These are phyloP conservation scores for Enteromius mattozi DNA, from an alignment of 2,797 vertebrate species.

Conservation along the genomic window DNA sequence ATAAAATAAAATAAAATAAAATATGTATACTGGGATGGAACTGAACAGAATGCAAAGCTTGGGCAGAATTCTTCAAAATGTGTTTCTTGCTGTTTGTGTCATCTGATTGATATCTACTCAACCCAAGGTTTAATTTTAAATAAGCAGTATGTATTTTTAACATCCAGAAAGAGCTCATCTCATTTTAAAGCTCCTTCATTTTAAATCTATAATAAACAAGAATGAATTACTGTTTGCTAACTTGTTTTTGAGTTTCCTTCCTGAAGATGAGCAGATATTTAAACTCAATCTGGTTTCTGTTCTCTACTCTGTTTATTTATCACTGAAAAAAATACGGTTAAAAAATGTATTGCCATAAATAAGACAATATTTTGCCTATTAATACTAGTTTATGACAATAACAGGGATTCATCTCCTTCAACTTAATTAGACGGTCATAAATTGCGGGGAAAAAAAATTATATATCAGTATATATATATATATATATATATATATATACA, in stretches of 20 bases:
- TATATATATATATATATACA: too few relatives aligned
- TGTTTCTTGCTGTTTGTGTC: neutral
- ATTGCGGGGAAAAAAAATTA: too few relatives aligned
- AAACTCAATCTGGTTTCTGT: neutral
- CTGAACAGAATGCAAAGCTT: neutral
- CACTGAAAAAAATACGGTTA: neutral
- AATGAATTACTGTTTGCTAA: neutral
- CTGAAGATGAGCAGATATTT: neutral
- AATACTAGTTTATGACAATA: neutral
- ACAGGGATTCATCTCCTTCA: neutral
- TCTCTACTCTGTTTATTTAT: conserved; percentile 4
- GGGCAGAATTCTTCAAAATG: neutral
- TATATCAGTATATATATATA: too few relatives aligned
- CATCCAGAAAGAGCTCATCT: neutral
- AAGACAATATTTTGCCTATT: neutral
- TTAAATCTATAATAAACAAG: conserved; percentile 1
- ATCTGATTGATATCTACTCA: conserved; percentile 9
- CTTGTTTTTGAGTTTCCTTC: neutral
- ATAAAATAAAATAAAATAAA: neutral
- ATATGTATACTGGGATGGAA: neutral
- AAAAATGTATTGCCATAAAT: neutral
- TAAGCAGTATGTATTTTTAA: conserved; percentile 3
- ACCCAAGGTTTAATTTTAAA: neutral
- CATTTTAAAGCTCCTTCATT: conserved; percentile 1
- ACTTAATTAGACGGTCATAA: too few relatives aligned